phyloP scores from a whole-genome alignment of 2,113 vertebrate genomes.

The Podiceps cristatus region DNA sequence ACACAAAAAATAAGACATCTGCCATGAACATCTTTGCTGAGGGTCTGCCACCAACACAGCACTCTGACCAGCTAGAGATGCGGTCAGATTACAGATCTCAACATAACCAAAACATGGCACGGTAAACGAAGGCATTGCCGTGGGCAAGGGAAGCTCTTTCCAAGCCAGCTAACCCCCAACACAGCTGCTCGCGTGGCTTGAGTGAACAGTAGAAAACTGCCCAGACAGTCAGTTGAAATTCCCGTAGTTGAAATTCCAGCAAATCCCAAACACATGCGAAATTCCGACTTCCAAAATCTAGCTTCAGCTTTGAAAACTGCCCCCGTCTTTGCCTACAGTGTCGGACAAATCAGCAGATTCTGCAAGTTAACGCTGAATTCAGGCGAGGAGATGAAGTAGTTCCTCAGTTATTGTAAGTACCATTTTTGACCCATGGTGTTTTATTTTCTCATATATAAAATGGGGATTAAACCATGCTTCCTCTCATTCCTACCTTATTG shows the following conservation, averaged over 20 bases:
- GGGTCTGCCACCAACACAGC: background rate
- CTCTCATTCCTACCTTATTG: background rate
- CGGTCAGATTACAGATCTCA: background rate
- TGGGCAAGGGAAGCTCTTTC: background rate
- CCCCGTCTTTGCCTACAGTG: background rate
- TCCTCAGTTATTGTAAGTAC: background rate
- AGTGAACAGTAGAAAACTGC: background rate
- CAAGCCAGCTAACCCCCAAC: background rate
- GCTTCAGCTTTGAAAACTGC: background rate
- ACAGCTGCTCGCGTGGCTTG: rapidly evolving
- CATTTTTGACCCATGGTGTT: background rate
- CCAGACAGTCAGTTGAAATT: background rate
- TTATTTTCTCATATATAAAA: background rate
- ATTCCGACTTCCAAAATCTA: background rate
- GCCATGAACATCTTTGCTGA: background rate
- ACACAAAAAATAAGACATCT: background rate
- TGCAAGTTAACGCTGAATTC: background rate
- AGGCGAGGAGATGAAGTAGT: background rate
- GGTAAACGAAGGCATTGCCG: background rate
- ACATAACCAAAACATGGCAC: background rate
- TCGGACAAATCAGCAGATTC: background rate
- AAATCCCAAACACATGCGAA: background rate
- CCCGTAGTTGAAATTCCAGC: background rate
- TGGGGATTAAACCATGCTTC: background rate
- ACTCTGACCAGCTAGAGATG: background rate